phyloP scores from a whole-genome alignment of 2,888 invertebrate genomes.

The Hypercompe scribonia region DNA sequence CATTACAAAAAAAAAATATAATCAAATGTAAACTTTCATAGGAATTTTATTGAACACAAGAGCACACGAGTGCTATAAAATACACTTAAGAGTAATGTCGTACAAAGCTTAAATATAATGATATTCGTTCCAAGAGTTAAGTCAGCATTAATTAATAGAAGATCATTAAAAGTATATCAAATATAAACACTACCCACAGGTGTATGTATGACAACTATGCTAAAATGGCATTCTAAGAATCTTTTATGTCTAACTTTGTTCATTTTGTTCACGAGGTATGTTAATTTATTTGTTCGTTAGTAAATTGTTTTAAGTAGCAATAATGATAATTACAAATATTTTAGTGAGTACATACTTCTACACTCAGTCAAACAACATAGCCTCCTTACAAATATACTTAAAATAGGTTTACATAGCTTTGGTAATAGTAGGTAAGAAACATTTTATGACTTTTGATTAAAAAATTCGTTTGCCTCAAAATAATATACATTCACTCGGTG shows the following conservation, averaged over 20 bases:
- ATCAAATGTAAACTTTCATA: slow-evolving; percentile 43
- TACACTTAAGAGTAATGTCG: slow-evolving; percentile 57
- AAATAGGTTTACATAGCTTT: slow-evolving; percentile 60
- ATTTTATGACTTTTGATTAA: slow-evolving; percentile 39
- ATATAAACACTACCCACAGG: slow-evolving; percentile 10
- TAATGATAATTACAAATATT: slow-evolving; percentile 12
- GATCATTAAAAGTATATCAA: slow-evolving; percentile 19
- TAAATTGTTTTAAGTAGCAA: too few relatives aligned
- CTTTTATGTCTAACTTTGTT: slow-evolving; percentile 11
- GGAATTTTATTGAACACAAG: slow-evolving; percentile 74
- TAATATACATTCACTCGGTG: not conserved
- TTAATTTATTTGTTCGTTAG: not conserved
- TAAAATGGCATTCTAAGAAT: slow-evolving; percentile 10
- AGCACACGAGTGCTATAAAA: slow-evolving; percentile 67
- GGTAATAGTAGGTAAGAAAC: slow-evolving; percentile 57
- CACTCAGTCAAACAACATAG: slow-evolving; percentile 68
- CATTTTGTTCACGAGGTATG: slow-evolving; percentile 2
- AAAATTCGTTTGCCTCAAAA: slow-evolving; percentile 28
- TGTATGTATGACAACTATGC: slow-evolving; percentile 14
- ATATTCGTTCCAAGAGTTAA: slow-evolving; percentile 44
- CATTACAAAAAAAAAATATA: slow-evolving; percentile 17
- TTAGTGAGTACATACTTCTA: slow-evolving; percentile 26
- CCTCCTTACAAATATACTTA: slow-evolving; percentile 59
- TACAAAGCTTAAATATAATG: slow-evolving; percentile 58
- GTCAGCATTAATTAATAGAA: slow-evolving; percentile 27